Base-by-base conservation (phyloP, 53 echinoderm and acorn worm genomes). In the Stichopus horrens region DNA sequence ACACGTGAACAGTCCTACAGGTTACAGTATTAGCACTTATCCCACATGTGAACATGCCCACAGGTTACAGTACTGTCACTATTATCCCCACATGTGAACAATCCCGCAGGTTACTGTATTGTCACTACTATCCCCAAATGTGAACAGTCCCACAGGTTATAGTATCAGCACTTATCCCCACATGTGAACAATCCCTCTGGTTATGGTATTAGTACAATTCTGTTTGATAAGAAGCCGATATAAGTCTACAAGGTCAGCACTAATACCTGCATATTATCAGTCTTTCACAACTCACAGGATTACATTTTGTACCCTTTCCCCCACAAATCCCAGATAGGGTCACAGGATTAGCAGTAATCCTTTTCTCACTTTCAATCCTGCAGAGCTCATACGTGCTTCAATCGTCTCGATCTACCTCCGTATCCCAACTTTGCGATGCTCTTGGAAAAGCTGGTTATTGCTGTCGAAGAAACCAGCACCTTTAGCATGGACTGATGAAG, bases 301-400 rank as follows among this genome's bases (percentile, higher is more conserved):
- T 67, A 14, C 0, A 4, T 67, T 67, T 11, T 67, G 68, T 0
- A 14, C 13, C 11, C 1, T 67, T 14, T 67, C 13, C n/a, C n/a
- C n/a, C 68, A 67, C n/a, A 1, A 14, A n/a, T 67, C 11, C 11
- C n/a, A 14, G n/a, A 67, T 67, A 67, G 37, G 37, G 37, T 37
- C 16, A 2, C 5, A 16, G 71, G 71, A 21, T 71, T 71, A 4
- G n/a, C 5, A 71, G n/a, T 76, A 76, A 53, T 76, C 77, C 54
- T 85, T 0, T 21, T 63, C n/a, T 8, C 37, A 65, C 21, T 21
- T 6, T 67, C 14, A 20, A 58, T 85, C 37, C 8, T 53, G 20
- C 92, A 99, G 99, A 79, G 99, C 99, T 23, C 99, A 99, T 75
- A 99, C 99, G 9, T 99, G 99, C 53, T 99, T 99, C 91, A 99